These are phyloP conservation scores for Acanthurus leucopareius DNA, from an alignment of 2,797 vertebrate genomes.

Conservation along the genomic window DNA sequence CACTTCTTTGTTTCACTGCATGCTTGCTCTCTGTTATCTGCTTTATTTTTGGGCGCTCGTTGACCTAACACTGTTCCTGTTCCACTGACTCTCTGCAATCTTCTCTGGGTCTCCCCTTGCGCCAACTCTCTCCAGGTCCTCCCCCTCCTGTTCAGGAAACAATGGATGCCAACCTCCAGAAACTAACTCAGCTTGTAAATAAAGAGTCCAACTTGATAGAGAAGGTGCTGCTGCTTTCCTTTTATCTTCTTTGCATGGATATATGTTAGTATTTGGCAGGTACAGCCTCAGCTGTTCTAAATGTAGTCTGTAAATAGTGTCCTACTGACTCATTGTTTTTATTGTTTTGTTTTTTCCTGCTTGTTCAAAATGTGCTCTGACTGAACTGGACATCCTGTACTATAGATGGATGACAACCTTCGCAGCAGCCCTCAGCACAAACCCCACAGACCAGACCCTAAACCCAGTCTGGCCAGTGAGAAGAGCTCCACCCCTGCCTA, in stretches of 20 bases:
- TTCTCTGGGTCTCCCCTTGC: slow-evolving; percentile 31
- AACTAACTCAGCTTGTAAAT: slow-evolving; percentile 99
- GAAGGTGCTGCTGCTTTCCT: slow-evolving; percentile 91
- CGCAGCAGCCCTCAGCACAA: slow-evolving; percentile 97
- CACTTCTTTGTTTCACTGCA: slow-evolving; percentile 15
- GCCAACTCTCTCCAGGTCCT: slow-evolving; percentile 83
- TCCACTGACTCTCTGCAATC: slow-evolving; percentile 28
- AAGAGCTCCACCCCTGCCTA: slow-evolving; percentile 78
- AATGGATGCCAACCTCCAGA: slow-evolving; percentile 97
- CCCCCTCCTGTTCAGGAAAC: slow-evolving; percentile 89
- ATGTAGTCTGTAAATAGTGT: neutral
- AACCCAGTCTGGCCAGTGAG: slow-evolving; percentile 84
- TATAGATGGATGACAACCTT: slow-evolving; percentile 98
- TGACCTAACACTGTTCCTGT: slow-evolving; percentile 19
- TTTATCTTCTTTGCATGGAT: slow-evolving; percentile 69
- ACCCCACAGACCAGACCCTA: slow-evolving; percentile 89
- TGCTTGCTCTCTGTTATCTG: slow-evolving; percentile 4
- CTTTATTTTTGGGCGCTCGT: slow-evolving; percentile 30
- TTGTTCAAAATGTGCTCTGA: slow-evolving; percentile 5
- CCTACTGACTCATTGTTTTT: neutral
- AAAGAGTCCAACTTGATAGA: slow-evolving; percentile 99
- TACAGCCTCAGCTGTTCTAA: slow-evolving; percentile 23
- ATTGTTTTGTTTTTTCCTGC: slow-evolving; percentile 3
- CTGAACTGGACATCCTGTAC: slow-evolving; percentile 69
- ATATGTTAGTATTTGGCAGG: slow-evolving; percentile 49